Base-by-base conservation (phyloP, 2,797 vertebrate species). In the Anas bernieri region DNA sequence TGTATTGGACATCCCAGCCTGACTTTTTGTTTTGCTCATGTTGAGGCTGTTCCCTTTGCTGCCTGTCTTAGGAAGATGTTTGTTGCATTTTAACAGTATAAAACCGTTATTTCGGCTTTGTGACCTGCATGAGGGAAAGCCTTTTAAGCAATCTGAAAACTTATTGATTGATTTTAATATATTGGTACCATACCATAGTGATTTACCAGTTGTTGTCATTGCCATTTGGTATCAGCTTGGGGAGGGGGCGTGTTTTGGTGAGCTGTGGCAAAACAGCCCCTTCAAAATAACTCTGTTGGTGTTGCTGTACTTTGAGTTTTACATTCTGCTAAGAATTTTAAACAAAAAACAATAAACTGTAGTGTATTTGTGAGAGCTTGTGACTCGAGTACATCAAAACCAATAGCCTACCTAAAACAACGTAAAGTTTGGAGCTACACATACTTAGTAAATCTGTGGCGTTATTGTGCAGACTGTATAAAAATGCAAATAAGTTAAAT, bases 401-500 rank as follows among this genome's bases (percentile, higher is more conserved):
- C 85, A 91, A 73, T 79, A 86, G 69, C 46, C 20, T 69, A 21
- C 46, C 33, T 79, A 45, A 86, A 66, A 2, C 30, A 37, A 11
- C 7, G 1, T 41, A 74, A 72, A 88, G 31, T 39, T 79, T 66
- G 43, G 73, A 94, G 58, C 54, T 35, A 21, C 28, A 30, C 78
- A 7, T 20, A 12, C 25, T 11, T 33, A 48, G 20, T 66, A 64
- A 78, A 93, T 90, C 68, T 48, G 6, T 33, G 52, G 33, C 52
- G 30, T 1, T 15, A 9, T 48, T 48, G 17, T 52, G 66, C 59
- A 83, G 88, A 79, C 39, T n/a, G 0, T 26, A 81, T 91, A 75
- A 93, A 94, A 94, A 94, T 96, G 75, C 86, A 94, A 83, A 90
- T 82, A 46, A 67, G 16, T 78, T 59, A 67, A 72, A 17, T 39